Evolutionary conservation across 1,140 invertebrate species (phyloP).

Genomic region (Drosophila sturtevanti): DNA sequence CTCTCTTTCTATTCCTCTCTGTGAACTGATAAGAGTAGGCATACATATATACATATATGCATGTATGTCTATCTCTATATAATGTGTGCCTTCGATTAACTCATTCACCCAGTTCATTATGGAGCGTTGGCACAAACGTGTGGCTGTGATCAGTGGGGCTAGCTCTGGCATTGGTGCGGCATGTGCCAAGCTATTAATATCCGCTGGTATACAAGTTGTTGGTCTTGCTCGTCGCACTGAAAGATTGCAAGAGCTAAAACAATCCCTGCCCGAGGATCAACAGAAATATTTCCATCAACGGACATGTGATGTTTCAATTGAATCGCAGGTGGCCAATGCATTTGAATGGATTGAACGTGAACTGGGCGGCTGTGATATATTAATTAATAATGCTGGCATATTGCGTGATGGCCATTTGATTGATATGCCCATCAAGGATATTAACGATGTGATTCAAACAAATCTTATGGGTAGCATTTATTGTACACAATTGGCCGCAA

Average conservation of each 20-base stretch:
- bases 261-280: constrained; percentile 65
- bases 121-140: constrained; percentile 85
- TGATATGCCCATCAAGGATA: constrained; percentile 74
- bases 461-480: constrained; percentile 88
- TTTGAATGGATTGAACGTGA: constrained; percentile 87
- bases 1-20: background rate
- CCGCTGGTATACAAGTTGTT: constrained; percentile 85
- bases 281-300: constrained; percentile 82
- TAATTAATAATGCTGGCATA: constrained; percentile 90
- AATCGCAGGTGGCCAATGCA: constrained; percentile 86
- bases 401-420: constrained; percentile 79
- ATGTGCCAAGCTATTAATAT: constrained; percentile 83
- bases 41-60: constrained; percentile 8
- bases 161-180: constrained; percentile 86
- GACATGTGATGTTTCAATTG: constrained; percentile 87
- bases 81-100: background rate
- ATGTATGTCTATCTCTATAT: too few relatives aligned
- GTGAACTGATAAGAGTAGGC: constrained; percentile 17
- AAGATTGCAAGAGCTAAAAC: constrained; percentile 56
- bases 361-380: constrained; percentile 87
- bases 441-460: constrained; percentile 85
- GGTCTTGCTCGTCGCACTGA: constrained; percentile 74
- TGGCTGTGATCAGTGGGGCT: constrained; percentile 87
- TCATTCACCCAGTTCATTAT: constrained; percentile 40
- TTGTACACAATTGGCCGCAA: constrained; percentile 87